These are phyloP conservation scores for Drosophila prostipennis DNA, from an alignment of 2,888 invertebrate genomes.

Conservation along the genomic window DNA sequence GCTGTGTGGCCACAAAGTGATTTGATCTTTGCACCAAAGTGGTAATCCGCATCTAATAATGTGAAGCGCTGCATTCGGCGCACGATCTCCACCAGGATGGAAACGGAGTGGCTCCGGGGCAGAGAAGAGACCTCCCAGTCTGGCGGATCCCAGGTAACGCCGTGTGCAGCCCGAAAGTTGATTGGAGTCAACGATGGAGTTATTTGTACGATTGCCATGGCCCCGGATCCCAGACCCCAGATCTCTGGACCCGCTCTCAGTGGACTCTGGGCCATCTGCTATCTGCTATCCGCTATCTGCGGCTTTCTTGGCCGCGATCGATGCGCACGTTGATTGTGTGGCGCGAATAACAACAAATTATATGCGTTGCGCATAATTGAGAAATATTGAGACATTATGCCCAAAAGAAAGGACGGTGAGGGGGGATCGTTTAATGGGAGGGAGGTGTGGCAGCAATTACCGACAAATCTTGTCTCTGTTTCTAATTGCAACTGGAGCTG, in stretches of 20 bases:
- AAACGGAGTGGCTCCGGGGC: conserved; percentile 69
- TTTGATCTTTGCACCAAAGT: conserved; percentile 78
- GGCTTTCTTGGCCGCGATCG: conserved; percentile 35
- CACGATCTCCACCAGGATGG: conserved; percentile 70
- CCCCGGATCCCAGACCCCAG: conserved; percentile 21
- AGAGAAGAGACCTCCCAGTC: conserved; percentile 49
- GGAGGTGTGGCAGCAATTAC: conserved; percentile 58
- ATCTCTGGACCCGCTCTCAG: conserved; percentile 15
- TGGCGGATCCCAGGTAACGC: conserved; percentile 30
- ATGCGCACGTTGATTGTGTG: conserved; percentile 64
- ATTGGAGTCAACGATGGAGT: conserved; percentile 81
- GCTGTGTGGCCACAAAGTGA: conserved; percentile 69
- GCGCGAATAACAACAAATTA: conserved; percentile 74
- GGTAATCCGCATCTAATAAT: conserved; percentile 82
- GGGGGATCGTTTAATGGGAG: not conserved
- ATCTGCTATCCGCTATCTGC: conserved; percentile 32
- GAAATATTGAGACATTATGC: conserved; percentile 78
- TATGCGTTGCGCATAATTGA: conserved; percentile 77
- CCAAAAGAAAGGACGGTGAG: not conserved
- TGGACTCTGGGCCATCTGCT: conserved; percentile 30
- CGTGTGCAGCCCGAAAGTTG: conserved; percentile 65
- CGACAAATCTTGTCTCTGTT: conserved; percentile 45
- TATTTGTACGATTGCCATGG: conserved; percentile 76
- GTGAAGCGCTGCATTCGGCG: conserved; percentile 81
- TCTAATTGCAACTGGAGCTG: conserved; percentile 68